Evolutionary conservation across 30 jellyfish, hydroid and myxozoan species (phyloP), one percentile per base, ranked within the genome.

Genomic region (Calvadosia cruxmelitensis): DNA sequence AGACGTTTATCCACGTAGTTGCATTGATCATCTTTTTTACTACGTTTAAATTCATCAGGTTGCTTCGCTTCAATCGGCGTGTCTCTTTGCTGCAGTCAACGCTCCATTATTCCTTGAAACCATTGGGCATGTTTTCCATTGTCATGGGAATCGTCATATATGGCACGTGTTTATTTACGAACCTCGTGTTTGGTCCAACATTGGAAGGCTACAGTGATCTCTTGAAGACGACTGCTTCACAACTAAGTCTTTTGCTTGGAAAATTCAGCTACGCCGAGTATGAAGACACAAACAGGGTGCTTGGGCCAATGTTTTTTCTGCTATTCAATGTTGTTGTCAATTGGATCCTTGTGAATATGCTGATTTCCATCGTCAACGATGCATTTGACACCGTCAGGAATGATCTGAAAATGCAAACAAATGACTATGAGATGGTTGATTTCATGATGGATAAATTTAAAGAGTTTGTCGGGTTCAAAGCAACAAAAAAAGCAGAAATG

Each of bases 371-470:
- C 67, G 70, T 89, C 67, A 89, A 82, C 50, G 98, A 89, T 78
- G 84, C 83, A 70, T 89, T 53, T 49, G 93, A 81, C 30, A 83
- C 33, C 49, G 98, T 89, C 13, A 89, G 71, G 36, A 64, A 73
- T 15, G 77, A 74, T 57, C 32, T 89, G 29, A 29, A 57, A 33
- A 66, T 61, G 73, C 98, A 82, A 74, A 50, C 80, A 32, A 89
- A 89, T 68, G 98, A 89, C 30, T 89, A 89, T 70, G 98, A 89
- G 65, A 89, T 89, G 53, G 86, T 89, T 53, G 98, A 89, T 63
- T 89, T 81, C 73, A 52, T 89, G 64, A 34, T 77, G 85, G 98
- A 80, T 51, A 76, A 74, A 31, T 70, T 89, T 79, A 89, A 89
- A 70, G 74, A 20, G 20, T 42, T 5, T 42, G 20, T 42, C 20